Base-by-base conservation (phyloP, 2,888 invertebrate genomes). In the Tipula lateralis region DNA sequence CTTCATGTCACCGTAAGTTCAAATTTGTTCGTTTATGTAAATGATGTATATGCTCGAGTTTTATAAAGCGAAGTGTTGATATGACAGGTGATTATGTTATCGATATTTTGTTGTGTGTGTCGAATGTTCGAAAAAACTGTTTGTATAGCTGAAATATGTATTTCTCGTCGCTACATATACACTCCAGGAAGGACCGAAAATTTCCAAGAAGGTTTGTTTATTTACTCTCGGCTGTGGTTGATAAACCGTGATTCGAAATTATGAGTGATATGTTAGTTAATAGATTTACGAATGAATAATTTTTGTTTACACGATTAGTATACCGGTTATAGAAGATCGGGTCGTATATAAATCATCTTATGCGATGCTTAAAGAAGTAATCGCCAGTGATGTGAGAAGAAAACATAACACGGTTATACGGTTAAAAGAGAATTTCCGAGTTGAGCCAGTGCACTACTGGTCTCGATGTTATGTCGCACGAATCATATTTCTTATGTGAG, bases 61-160 rank as follows among this genome's bases (percentile, higher is more conserved):
- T 66, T 66, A 66, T n/a, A n/a, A 9, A 19, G 24, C 66, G 66
- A 24, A 9, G 66, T 66, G 66, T 66, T 66, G 66, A 66, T 66
- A 66, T 66, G 66, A 66, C 66, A 66, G 66, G 66, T 66, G 66
- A 66, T 66, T 66, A 66, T 66, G 66, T 66, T 66, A 66, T 66
- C 66, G 66, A 66, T 66, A 66, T 66, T 66, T 66, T 66, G 66
- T 24, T 66, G 24, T 24, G 19, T 39, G 13, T 39, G 39, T 12
- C 9, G 13, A 39, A 9, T 9, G 39, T 39, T 39, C 13, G n/a
- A n/a, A n/a, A 32, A 32, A 32, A 12, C 39, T 13, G 0, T n/a
- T 13, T 39, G 13, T 39, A 39, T 39, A 2, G n/a, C n/a, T n/a
- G n/a, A n/a, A 32, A 32, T 32, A 7, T 32, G 32, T 32, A 32